Evolutionary conservation across 2,797 vertebrate genomes (phyloP).

Genomic region (Buphagus erythrorhynchus): DNA sequence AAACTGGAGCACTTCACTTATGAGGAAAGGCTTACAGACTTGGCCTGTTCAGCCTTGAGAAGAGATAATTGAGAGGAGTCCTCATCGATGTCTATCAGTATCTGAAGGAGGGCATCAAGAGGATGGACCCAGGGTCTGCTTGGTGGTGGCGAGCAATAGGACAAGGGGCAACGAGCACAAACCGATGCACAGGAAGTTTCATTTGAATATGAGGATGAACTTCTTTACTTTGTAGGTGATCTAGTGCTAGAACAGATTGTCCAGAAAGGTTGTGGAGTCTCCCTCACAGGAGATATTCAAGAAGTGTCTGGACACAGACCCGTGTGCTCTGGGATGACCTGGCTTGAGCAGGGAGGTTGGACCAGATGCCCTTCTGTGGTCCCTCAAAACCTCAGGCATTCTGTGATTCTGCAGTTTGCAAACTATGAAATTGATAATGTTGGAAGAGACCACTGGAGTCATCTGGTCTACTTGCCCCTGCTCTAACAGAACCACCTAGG

Average conservation of each 20-base stretch:
- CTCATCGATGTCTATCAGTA: accelerated
- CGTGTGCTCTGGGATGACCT: not conserved
- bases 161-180: not conserved
- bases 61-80: not conserved
- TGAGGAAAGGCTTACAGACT: not conserved
- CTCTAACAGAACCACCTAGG: not conserved
- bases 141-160: accelerated
- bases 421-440: not conserved
- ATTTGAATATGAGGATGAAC: not conserved
- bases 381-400: not conserved
- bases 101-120: not conserved
- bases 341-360: not conserved
- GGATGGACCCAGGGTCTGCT: not conserved
- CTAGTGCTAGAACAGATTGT: not conserved
- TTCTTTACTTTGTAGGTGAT: not conserved
- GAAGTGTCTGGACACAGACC: not conserved
- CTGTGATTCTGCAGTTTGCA: not conserved
- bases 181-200: not conserved
- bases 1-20: not conserved
- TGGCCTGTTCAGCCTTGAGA: accelerated
- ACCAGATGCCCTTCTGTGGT: not conserved
- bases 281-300: not conserved
- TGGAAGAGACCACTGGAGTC: not conserved
- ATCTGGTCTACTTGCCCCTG: not conserved
- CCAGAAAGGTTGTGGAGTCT: not conserved